Conservation (phyloP, 1,140 invertebrate genomes). For the Elysia chlorotica region DNA sequence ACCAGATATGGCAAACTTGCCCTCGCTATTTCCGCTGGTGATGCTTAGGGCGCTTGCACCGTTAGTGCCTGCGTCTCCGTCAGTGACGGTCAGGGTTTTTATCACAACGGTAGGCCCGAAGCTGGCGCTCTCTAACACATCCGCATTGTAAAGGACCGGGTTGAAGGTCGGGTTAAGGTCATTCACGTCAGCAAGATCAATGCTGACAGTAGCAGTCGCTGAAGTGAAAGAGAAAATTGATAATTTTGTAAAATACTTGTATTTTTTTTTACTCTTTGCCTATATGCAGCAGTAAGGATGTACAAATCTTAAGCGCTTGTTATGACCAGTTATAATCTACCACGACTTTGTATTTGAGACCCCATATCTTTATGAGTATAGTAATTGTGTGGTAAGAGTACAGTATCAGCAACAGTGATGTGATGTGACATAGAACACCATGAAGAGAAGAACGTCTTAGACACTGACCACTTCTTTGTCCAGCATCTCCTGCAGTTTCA, state of each 20-base stretch:
- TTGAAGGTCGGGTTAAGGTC: constrained; percentile 24
- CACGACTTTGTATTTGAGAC: neutral
- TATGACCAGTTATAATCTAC: neutral
- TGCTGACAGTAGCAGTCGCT: constrained; percentile 22
- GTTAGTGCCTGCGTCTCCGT: constrained; percentile 9
- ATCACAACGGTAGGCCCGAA: constrained; percentile 18
- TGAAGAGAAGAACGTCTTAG: too few relatives aligned
- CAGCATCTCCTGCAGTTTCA: neutral
- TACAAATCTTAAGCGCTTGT: neutral
- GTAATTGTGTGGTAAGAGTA: neutral
- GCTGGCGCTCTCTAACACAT: constrained; percentile 17
- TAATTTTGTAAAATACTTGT: neutral
- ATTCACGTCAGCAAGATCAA: constrained; percentile 30
- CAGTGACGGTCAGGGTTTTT: constrained; percentile 12
- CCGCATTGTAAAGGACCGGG: constrained; percentile 11
- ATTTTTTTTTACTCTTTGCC: neutral
- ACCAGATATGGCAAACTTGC: constrained; percentile 13
- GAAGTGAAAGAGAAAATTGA: neutral
- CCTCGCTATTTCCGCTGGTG: neutral
- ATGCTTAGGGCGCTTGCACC: neutral
- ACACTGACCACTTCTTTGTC: neutral
- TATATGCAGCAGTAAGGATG: neutral
- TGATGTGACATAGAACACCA: too few relatives aligned
- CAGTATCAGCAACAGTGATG: too few relatives aligned
- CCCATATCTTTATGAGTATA: neutral